Evolutionary conservation across 2,888 invertebrate genomes (phyloP), one percentile per base, ranked within the genome.

Genomic region (Rhyacophila evoluta): DNA sequence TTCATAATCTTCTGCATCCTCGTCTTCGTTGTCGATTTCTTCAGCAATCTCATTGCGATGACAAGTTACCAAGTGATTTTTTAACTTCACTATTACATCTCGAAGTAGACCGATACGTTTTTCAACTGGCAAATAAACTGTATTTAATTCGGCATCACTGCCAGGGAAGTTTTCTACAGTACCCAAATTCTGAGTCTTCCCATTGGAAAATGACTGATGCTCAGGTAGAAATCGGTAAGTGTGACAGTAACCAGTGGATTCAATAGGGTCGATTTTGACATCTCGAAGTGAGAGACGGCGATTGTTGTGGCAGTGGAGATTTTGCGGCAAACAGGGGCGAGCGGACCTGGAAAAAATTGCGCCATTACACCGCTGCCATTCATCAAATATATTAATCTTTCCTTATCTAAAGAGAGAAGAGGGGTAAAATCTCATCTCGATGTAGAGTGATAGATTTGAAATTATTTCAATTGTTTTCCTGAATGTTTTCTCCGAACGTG

Each of bases 1-100:
- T 38, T 78, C 33, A 25, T 71, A 41, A n/a, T 79, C 81, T 19
- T 77, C 75, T 2, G 68, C 71, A 29, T 75, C 70, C 19, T 72
- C 72, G 3, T 69, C 67, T 41, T 36, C 69, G 12, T 39, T 67
- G n/a, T 74, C 36, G 3, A 67, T 37, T 68, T 68, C 68, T 3
- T 68, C 10, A 1, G 10, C 27, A 69, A 8, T 29, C 5, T 0
- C n/a, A 4, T 33, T 8, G 25, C 71, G 27, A 74, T 81, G 80
- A 70, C 81, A 81, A 29, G 74, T 79, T 74, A 83, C 84, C 72
- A 81, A 83, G 79, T 86, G 86, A 77, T 83, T 84, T 75, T 84
- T 33, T 25, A 72, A 25, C 12, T 33, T 72, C n/a, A 15, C 19
- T 5, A 77, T 19, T 10, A 77, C 67, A 15, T 55, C 36, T 25